Conservation (phyloP, 2,888 invertebrate species). For the Ichneumon xanthorius region DNA sequence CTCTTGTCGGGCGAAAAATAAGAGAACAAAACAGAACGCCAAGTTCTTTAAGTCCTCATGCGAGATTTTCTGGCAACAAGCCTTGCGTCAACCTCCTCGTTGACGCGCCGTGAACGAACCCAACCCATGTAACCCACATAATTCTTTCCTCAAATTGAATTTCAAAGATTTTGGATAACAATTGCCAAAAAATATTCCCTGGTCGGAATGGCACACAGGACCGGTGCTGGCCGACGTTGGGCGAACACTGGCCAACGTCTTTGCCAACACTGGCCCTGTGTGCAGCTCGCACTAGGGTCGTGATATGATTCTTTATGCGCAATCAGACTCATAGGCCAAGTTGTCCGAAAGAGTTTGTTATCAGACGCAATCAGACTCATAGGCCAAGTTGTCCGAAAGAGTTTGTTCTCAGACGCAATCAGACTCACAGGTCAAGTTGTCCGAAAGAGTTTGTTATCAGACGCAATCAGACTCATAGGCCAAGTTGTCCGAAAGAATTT, state of each 20-base stretch:
- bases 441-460: too few relatives aligned
- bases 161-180: background rate
- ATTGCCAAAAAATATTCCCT: background rate
- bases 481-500: too few relatives aligned
- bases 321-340: background rate
- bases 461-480: background rate
- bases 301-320: background rate
- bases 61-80: background rate
- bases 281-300: too few relatives aligned
- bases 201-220: too few relatives aligned
- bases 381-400: too few relatives aligned
- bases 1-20: background rate
- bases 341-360: background rate
- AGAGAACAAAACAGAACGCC: background rate
- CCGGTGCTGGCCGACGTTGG: too few relatives aligned
- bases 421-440: too few relatives aligned
- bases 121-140: background rate
- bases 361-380: too few relatives aligned
- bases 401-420: too few relatives aligned
- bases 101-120: background rate
- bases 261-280: too few relatives aligned
- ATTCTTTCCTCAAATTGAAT: background rate
- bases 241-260: too few relatives aligned
- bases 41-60: background rate
- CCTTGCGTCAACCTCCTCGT: background rate